These are phyloP conservation scores for Tapirus indicus DNA, from an alignment of 2,797 vertebrate species.

Conservation along the genomic window DNA sequence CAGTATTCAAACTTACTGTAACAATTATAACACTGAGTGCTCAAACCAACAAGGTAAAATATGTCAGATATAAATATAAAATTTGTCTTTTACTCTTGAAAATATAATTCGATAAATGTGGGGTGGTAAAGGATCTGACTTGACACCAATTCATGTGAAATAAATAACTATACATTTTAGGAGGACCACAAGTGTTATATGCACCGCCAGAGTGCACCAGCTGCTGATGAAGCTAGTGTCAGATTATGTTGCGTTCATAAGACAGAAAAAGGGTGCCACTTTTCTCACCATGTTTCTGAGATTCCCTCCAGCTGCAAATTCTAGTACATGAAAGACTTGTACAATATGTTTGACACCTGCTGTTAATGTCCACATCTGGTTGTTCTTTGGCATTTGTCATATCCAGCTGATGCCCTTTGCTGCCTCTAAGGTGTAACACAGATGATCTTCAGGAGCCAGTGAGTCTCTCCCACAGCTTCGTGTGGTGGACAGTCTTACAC, in stretches of 20 bases:
- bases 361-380: not conserved
- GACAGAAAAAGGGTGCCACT: not conserved
- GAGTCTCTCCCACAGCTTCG: not conserved
- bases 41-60: slow-evolving; percentile 33
- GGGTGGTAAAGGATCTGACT: not conserved
- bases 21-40: not conserved
- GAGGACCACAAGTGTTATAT: not conserved
- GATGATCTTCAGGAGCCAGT: not conserved
- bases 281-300: not conserved
- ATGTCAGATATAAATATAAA: not conserved
- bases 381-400: not conserved
- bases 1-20: not conserved
- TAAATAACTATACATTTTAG: not conserved
- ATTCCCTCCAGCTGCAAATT: not conserved
- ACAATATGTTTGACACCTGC: not conserved
- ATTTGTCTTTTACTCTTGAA: not conserved
- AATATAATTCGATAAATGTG: not conserved
- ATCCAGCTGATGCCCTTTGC: not conserved
- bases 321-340: not conserved
- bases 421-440: not conserved
- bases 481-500: not conserved
- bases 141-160: not conserved
- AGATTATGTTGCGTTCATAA: not conserved
- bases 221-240: not conserved
- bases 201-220: not conserved